Evolutionary conservation across 2,113 vertebrate genomes (phyloP).

Genomic region (Cinclus mexicanus): DNA sequence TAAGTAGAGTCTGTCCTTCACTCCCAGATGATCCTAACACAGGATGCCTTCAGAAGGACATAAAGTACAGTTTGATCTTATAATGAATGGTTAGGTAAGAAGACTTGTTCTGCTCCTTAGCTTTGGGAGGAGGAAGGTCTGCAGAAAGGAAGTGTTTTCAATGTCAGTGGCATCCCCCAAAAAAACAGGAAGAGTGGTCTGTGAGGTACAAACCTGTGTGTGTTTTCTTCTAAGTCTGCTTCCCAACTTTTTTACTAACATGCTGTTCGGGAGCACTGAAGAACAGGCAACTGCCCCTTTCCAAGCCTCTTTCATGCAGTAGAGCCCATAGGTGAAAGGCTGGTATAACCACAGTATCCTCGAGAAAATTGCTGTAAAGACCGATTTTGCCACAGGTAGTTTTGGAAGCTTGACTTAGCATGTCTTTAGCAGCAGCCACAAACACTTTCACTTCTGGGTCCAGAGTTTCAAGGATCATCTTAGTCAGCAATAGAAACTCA

Average conservation of each 20-base stretch:
- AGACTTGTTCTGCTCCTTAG: not conserved
- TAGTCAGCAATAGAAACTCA: slow-evolving; percentile 4
- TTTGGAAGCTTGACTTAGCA: not conserved
- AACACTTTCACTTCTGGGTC: not conserved
- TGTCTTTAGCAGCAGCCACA: not conserved
- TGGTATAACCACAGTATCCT: not conserved
- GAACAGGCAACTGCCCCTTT: not conserved
- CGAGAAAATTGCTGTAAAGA: not conserved
- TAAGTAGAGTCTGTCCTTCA: not conserved
- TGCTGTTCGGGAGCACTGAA: not conserved
- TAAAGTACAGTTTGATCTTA: not conserved
- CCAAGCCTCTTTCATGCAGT: not conserved
- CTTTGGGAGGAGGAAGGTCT: not conserved
- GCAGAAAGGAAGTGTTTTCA: not conserved
- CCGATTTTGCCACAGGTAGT: not conserved
- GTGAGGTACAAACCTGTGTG: not conserved
- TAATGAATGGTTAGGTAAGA: not conserved
- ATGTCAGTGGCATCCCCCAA: not conserved
- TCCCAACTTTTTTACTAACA: not conserved
- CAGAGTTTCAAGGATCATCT: not conserved
- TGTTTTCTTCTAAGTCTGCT: not conserved
- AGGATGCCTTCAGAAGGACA: not conserved
- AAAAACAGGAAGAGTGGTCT: not conserved
- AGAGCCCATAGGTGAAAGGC: not conserved
- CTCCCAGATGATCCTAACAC: not conserved